Conservation (phyloP, 2,113 vertebrate genomes). For the Anhinga anhinga region DNA sequence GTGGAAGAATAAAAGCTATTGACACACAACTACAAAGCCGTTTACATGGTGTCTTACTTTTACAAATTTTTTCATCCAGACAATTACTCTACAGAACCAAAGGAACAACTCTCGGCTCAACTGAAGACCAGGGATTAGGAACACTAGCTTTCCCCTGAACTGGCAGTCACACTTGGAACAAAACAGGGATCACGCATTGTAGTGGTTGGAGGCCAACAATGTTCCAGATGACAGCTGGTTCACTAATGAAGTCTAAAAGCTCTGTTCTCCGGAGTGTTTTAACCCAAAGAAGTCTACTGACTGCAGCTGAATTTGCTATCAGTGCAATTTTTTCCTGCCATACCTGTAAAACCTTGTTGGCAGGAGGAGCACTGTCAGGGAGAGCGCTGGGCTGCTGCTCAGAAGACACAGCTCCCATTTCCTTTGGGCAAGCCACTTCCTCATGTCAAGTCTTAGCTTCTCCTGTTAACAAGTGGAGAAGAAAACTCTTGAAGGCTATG, state of each 20-base stretch:
- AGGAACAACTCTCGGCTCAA: neutral
- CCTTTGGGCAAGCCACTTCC: neutral
- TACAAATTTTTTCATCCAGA: neutral
- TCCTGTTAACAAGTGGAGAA: neutral
- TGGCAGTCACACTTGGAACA: neutral
- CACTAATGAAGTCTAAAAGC: neutral
- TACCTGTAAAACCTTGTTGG: neutral
- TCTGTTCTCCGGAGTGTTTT: neutral
- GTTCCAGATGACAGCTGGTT: neutral
- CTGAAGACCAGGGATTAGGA: neutral
- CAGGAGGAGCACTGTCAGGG: neutral
- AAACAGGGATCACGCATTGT: fast-evolving
- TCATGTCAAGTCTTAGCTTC: neutral
- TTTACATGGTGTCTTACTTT: neutral
- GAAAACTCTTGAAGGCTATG: neutral
- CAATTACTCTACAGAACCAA: neutral
- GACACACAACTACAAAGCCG: neutral
- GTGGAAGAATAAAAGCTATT: neutral
- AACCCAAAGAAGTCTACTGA: neutral
- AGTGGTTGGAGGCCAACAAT: neutral
- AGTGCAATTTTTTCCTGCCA: neutral
- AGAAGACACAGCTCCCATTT: neutral
- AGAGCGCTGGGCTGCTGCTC: neutral
- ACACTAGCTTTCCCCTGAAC: neutral
- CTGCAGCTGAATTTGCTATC: neutral